phyloP scores from a whole-genome alignment of 2,113 vertebrate species.

The Hiodon alosoides region DNA sequence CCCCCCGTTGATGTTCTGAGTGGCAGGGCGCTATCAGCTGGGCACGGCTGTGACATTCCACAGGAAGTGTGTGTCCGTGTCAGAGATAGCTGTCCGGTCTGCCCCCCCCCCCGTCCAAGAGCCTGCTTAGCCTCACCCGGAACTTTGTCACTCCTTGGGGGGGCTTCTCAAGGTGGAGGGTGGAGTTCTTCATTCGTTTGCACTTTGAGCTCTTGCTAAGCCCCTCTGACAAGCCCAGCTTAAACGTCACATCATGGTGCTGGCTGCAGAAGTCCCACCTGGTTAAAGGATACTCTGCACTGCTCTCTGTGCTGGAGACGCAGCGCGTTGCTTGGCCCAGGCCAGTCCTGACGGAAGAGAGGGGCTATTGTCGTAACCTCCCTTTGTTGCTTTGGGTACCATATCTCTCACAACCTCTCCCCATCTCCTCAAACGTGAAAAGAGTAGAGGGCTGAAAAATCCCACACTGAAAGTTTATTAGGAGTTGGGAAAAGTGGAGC shows the following conservation, averaged over 20 bases:
- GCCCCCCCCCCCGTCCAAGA: neutral
- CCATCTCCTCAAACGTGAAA: neutral
- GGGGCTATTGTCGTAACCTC: neutral
- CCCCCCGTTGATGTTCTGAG: neutral
- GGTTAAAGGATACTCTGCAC: neutral
- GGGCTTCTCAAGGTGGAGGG: neutral
- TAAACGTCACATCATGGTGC: neutral
- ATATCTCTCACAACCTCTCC: neutral
- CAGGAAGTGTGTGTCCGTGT: conserved; percentile 32
- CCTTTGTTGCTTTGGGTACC: neutral
- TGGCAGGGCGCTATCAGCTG: conserved; percentile 6
- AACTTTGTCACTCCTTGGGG: neutral
- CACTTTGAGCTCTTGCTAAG: neutral
- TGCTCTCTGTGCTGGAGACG: neutral
- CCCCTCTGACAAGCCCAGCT: neutral
- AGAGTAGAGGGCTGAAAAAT: neutral
- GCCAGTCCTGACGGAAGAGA: neutral
- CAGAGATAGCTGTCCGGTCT: conserved; percentile 25
- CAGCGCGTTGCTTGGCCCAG: neutral
- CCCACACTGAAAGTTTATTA: conserved; percentile 18
- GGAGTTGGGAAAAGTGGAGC: conserved; percentile 13
- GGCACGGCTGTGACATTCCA: conserved; percentile 21
- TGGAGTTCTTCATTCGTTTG: neutral
- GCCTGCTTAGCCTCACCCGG: neutral
- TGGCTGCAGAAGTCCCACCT: neutral